Conservation (phyloP, 2,888 invertebrate species). For the Melikaiella ostensackeni region DNA sequence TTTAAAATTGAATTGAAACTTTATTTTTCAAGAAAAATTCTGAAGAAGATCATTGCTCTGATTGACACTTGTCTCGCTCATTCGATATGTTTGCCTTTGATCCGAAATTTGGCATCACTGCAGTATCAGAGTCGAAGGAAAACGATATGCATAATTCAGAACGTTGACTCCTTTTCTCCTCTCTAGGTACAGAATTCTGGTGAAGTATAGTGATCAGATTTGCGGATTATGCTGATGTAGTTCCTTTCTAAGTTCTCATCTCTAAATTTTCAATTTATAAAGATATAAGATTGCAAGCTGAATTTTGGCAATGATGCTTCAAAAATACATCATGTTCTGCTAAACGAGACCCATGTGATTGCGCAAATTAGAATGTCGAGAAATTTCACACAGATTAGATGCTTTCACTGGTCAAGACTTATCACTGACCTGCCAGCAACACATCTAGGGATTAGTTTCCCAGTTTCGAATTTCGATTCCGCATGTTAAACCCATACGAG, state of each 20-base stretch:
- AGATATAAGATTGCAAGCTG: too few relatives aligned
- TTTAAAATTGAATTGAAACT: background rate
- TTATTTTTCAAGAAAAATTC: background rate
- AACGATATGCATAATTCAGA: constrained; percentile 39
- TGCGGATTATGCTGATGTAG: constrained; percentile 11
- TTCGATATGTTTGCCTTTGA: constrained; percentile 16
- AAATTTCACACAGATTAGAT: constrained; percentile 20
- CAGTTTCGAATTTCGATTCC: constrained; percentile 27
- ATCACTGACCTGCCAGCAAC: constrained; percentile 17
- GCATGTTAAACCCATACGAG: constrained; percentile 28
- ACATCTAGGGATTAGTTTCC: constrained; percentile 34
- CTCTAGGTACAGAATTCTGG: constrained; percentile 10
- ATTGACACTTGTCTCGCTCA: background rate
- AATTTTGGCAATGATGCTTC: background rate
- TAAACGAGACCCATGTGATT: background rate
- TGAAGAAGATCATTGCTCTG: background rate
- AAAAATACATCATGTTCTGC: background rate
- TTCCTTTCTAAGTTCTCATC: background rate
- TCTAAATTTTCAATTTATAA: background rate
- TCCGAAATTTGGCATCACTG: constrained; percentile 24
- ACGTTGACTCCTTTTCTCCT: constrained; percentile 14
- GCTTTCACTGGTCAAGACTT: constrained; percentile 17
- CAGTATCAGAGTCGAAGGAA: constrained; percentile 27
- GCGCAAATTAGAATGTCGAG: constrained; percentile 19
- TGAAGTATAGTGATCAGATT: constrained; percentile 29